Evolutionary conservation across 2,797 vertebrate genomes (phyloP).

Genomic region (Malacoctenus gilli): DNA sequence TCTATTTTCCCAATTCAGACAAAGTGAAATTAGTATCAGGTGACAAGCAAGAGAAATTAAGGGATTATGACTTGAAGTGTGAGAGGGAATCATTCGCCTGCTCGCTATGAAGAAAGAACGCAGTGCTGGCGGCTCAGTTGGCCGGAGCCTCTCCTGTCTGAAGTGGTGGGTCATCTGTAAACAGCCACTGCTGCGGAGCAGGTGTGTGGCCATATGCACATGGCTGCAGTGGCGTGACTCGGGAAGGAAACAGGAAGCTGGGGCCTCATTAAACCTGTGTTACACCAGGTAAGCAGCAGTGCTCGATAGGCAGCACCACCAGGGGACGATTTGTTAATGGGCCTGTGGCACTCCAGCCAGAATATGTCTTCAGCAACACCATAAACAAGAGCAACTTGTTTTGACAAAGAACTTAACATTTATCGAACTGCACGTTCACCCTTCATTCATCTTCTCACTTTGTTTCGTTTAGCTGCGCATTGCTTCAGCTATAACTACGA

Average conservation of each 20-base stretch:
- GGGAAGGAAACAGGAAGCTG: slow-evolving; percentile 41
- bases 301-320: slow-evolving; percentile 17
- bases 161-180: slow-evolving; percentile 86
- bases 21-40: slow-evolving; percentile 1
- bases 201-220: slow-evolving; percentile 81
- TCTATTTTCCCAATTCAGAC: slow-evolving; percentile 27
- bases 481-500: slow-evolving; percentile 43
- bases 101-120: slow-evolving; percentile 3
- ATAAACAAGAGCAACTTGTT: neutral
- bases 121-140: neutral
- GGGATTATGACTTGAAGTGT: slow-evolving; percentile 6
- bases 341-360: slow-evolving; percentile 13
- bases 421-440: slow-evolving; percentile 1
- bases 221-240: slow-evolving; percentile 30
- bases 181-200: slow-evolving; percentile 83
- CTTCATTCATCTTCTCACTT: slow-evolving; percentile 13
- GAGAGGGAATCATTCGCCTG: neutral
- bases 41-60: slow-evolving; percentile 19
- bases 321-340: slow-evolving; percentile 19
- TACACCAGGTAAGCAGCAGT: slow-evolving; percentile 51
- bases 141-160: slow-evolving; percentile 78
- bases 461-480: slow-evolving; percentile 34
- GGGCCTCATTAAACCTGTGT: slow-evolving; percentile 41
- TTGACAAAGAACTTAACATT: slow-evolving; percentile 13
- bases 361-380: slow-evolving; percentile 3